phyloP scores from a whole-genome alignment of 2,888 invertebrate species.

The Alviniconcha strummeri region DNA sequence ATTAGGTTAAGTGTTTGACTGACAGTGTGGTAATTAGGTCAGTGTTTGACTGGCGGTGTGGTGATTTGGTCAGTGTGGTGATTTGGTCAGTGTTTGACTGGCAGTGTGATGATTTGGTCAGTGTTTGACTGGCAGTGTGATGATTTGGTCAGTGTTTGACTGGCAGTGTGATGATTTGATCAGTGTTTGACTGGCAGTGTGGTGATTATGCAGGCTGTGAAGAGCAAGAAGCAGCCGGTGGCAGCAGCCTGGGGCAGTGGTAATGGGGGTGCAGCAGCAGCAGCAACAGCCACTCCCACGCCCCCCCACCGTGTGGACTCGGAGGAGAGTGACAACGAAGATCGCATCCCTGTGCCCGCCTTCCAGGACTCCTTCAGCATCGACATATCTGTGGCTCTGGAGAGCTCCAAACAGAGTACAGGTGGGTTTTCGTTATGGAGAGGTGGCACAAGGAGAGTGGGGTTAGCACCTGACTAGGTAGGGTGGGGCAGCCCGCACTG shows the following conservation, averaged over 20 bases:
- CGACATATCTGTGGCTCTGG: slow-evolving; percentile 34
- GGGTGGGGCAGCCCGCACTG: no score
- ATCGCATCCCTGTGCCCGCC: slow-evolving; percentile 36
- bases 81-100: no score
- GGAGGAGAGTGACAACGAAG: slow-evolving; percentile 37
- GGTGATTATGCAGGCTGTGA: slow-evolving; percentile 2
- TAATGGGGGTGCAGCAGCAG: not conserved
- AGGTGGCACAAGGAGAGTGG: no score
- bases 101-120: not conserved
- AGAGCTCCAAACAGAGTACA: not conserved
- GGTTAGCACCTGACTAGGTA: no score
- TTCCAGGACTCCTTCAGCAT: slow-evolving; percentile 36
- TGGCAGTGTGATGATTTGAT: no score
- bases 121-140: no score
- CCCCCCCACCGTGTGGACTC: not conserved
- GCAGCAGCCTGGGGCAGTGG: not conserved
- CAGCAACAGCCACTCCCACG: not conserved
- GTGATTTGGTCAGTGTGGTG: no score
- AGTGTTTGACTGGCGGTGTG: no score
- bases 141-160: no score
- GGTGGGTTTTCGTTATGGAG: no score
- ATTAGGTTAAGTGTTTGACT: no score
- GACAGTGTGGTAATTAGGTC: no score
- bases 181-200: not conserved
- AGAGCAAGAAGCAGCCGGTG: slow-evolving; percentile 9